Base-by-base conservation (phyloP, 2,113 vertebrate genomes). In the Etheostoma spectabile region DNA sequence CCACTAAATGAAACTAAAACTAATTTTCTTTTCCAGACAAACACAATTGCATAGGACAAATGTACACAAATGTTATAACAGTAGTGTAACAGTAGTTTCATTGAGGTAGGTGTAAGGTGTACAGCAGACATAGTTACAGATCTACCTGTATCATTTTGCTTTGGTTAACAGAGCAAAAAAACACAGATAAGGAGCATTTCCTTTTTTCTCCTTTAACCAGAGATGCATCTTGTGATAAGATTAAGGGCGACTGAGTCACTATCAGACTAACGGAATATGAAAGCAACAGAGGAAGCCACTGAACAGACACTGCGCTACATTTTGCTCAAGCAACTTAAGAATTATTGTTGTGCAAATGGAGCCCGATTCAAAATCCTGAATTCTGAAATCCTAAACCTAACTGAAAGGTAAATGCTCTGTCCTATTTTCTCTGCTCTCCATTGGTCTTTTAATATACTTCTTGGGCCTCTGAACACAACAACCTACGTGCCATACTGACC, bases 401-500 rank as follows among this genome's bases (percentile, higher is more conserved):
- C 38, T 10, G 8, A 42, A n/a, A 33, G n/a, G 16, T 53, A 27
- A n/a, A 59, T 42, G 8, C 5, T 21, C 38, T 65, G 52, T 38
- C 16, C 48, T 8, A 12, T 24, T 64, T 79, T 53, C 18, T 67
- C 61, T 62, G 19, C 7, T 56, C 48, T 35, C 21, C 33, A 16
- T 6, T 49, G 38, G 22, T 18, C 6, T 57, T 30, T 21, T 35
- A 48, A 61, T 45, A n/a, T 5, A 61, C 46, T 30, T 35, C 49
- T 42, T 18, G 42, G 46, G 45, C 13, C 12, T 10, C 53, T 51
- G n/a, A 82, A 71, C 62, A 72, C 67, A 38, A 15, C 48, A 60
- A 22, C 51, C 52, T 24, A 15, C 33, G 35, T 76, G 62, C 56
- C 49, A 62, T 10, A 59, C 68, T 67, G 76, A 80, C 80, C 35